These are phyloP conservation scores for Mesorhabditis belari DNA, from an alignment of 2,888 invertebrate genomes.

Conservation along the genomic window DNA sequence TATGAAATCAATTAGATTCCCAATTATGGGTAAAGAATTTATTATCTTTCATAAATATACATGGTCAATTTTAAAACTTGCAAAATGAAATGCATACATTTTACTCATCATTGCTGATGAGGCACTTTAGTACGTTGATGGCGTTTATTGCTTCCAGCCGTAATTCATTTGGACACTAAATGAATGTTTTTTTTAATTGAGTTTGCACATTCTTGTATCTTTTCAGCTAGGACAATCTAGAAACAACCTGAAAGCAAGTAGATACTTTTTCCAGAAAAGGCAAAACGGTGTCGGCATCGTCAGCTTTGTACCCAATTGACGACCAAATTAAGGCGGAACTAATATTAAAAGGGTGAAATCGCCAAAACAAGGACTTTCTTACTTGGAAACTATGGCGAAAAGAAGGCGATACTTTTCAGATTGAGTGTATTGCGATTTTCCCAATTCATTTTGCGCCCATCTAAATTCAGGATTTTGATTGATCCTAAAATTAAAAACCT, in stretches of 20 bases:
- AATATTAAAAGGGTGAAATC: neutral
- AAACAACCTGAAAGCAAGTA: neutral
- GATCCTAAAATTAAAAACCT: neutral
- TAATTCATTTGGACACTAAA: too few species aligned
- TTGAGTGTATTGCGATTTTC: neutral
- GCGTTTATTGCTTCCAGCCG: too few species aligned
- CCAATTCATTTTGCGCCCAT: neutral
- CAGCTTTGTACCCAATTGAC: neutral
- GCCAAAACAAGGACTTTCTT: neutral
- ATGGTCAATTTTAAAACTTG: too few species aligned
- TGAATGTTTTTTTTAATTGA: too few species aligned
- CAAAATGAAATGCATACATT: too few species aligned
- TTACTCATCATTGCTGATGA: too few species aligned
- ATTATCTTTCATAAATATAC: too few species aligned
- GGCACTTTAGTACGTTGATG: too few species aligned
- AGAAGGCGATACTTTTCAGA: neutral
- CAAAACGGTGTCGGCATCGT: neutral
- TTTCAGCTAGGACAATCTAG: too few species aligned
- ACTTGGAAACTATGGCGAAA: neutral
- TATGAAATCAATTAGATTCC: too few species aligned
- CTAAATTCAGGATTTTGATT: neutral
- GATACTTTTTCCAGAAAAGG: neutral
- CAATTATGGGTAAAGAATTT: too few species aligned
- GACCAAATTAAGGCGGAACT: neutral
- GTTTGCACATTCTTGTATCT: too few species aligned